A percentile compares a stretch with the other conserved stretches of the same genome.
phyloP scores from a whole-genome alignment of 2,888 invertebrate genomes.

The Drosophila mettleri region DNA sequence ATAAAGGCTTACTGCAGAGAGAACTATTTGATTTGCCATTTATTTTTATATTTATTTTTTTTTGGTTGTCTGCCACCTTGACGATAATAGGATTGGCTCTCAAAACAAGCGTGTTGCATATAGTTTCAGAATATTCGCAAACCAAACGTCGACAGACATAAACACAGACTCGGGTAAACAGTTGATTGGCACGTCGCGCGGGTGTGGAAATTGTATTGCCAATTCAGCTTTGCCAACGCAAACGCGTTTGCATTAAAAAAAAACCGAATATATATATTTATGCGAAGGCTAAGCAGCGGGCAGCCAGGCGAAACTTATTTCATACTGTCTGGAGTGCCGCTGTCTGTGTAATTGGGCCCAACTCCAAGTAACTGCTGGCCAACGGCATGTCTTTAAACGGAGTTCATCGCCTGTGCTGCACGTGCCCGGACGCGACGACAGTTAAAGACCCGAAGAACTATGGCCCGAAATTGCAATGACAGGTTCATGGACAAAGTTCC shows the following conservation, averaged over 20 bases:
- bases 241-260: conserved; percentile 38
- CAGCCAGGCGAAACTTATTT: conserved; percentile 24
- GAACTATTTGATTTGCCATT: conserved; percentile 4
- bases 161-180: background rate
- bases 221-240: conserved; percentile 37
- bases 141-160: background rate
- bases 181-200: background rate
- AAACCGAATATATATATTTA: conserved; percentile 7
- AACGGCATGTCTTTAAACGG: conserved; percentile 25
- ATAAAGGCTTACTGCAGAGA: background rate
- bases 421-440: conserved; percentile 44
- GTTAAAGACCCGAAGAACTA: conserved; percentile 17
- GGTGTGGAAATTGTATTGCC: conserved; percentile 7
- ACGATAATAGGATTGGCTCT: conserved; percentile 57
- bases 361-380: conserved; percentile 25
- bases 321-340: conserved; percentile 30
- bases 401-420: conserved; percentile 59
- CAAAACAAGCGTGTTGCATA: conserved; percentile 44
- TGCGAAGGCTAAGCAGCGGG: background rate
- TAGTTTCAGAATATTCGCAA: conserved; percentile 20
- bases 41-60: background rate
- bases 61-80: conserved; percentile 9
- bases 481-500: conserved; percentile 3
- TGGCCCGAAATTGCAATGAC: background rate
- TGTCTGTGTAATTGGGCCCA: conserved; percentile 45